A percentile compares a stretch with the other conserved stretches of the same genome.
Evolutionary conservation across 1,140 invertebrate genomes (phyloP).

Genomic region (Berghia stephanieae): DNA sequence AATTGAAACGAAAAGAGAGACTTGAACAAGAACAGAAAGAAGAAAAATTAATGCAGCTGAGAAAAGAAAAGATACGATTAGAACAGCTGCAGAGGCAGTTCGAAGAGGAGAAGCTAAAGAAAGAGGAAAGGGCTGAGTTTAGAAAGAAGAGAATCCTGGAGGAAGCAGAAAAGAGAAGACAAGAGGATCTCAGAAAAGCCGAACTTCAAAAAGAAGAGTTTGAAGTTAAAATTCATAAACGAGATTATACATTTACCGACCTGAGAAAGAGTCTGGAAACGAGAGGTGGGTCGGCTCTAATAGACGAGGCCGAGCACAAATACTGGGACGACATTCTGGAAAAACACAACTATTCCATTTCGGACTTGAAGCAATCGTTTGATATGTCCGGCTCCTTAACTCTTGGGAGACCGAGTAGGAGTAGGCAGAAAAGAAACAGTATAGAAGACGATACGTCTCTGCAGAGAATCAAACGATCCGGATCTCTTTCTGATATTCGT

Average conservation of each 20-base stretch:
- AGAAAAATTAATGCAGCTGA: background rate
- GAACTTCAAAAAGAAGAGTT: background rate
- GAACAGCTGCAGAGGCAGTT: conserved; percentile 15
- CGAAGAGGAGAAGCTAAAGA: conserved; percentile 6
- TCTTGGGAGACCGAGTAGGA: background rate
- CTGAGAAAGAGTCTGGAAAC: conserved; percentile 23
- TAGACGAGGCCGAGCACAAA: conserved; percentile 15
- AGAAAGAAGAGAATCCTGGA: background rate
- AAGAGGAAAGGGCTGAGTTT: background rate
- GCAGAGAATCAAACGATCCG: background rate
- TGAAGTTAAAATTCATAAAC: conserved; percentile 24
- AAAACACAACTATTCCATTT: conserved; percentile 27
- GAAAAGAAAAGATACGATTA: conserved; percentile 19
- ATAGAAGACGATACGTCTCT: background rate
- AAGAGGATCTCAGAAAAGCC: background rate
- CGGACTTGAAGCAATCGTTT: conserved; percentile 11
- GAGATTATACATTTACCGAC: conserved; percentile 22
- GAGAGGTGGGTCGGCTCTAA: background rate
- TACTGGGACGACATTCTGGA: conserved; percentile 30
- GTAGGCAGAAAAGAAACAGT: background rate
- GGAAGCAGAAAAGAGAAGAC: background rate
- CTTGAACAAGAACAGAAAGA: background rate
- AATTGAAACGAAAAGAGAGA: background rate
- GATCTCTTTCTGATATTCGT: background rate
- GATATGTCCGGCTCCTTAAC: background rate